Conservation (phyloP, 2,888 invertebrate species). For the Aphrophora alni region DNA sequence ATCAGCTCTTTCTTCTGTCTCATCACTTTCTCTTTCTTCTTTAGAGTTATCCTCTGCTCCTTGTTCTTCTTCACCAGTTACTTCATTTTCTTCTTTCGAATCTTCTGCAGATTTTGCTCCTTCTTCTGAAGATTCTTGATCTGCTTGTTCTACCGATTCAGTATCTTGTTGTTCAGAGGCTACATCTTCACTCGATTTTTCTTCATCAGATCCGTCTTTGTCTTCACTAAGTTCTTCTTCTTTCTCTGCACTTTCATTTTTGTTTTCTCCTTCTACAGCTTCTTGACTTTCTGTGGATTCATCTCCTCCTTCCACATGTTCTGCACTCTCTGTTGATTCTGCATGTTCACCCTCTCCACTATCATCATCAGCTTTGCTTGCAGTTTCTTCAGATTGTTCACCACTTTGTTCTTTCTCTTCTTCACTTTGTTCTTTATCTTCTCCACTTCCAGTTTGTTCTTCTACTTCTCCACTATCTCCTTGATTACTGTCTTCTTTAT, state of each 20-base stretch:
- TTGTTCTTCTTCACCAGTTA: slow-evolving; percentile 39
- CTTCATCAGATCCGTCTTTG: slow-evolving; percentile 53
- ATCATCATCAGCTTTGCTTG: slow-evolving; percentile 44
- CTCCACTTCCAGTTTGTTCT: slow-evolving; percentile 47
- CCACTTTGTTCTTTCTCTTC: slow-evolving; percentile 40
- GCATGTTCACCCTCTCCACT: slow-evolving; percentile 43
- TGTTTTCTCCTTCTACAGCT: slow-evolving; percentile 49
- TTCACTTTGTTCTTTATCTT: slow-evolving; percentile 45
- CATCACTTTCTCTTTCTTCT: slow-evolving; percentile 53
- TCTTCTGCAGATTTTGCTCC: slow-evolving; percentile 40
- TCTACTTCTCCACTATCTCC: slow-evolving; percentile 18
- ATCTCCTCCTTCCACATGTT: slow-evolving; percentile 44
- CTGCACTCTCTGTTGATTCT: slow-evolving; percentile 40
- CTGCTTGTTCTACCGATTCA: slow-evolving; percentile 45
- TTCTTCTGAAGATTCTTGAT: slow-evolving; percentile 46
- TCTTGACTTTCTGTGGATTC: slow-evolving; percentile 43
- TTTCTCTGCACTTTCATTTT: slow-evolving; percentile 53
- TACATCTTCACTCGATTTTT: slow-evolving; percentile 61
- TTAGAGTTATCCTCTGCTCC: slow-evolving; percentile 53
- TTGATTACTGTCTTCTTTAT: slow-evolving; percentile 18
- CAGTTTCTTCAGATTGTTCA: slow-evolving; percentile 30
- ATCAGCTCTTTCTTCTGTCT: slow-evolving; percentile 32
- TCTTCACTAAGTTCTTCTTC: slow-evolving; percentile 39
- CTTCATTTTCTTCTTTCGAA: slow-evolving; percentile 22
- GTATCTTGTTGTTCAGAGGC: slow-evolving; percentile 57